A percentile compares a stretch with the other conserved stretches of the same genome.
phyloP scores from a whole-genome alignment of 2,797 vertebrate genomes.

The Chaetophractus vellerosus region DNA sequence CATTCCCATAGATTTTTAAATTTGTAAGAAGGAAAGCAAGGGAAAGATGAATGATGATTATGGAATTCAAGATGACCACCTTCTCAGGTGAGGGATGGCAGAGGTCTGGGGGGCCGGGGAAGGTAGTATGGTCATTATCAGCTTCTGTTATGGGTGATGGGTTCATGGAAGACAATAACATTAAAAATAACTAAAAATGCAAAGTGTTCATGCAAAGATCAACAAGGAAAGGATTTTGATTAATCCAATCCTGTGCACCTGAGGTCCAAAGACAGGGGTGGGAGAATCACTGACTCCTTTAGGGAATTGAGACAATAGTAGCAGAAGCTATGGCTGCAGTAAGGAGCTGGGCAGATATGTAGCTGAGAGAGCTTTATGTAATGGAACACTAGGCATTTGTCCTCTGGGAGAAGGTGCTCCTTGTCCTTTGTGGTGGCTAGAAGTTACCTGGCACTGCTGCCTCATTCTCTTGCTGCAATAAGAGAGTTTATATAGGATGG shows the following conservation, averaged over 20 bases:
- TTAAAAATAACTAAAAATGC: neutral
- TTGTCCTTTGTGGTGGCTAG: neutral
- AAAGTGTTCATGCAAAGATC: neutral
- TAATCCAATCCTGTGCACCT: neutral
- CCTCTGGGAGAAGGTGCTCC: neutral
- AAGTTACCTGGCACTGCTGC: neutral
- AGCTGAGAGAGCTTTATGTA: neutral
- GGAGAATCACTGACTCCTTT: neutral
- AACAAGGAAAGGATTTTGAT: neutral
- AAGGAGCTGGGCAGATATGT: neutral
- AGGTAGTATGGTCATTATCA: neutral
- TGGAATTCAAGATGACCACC: neutral
- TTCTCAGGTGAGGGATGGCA: neutral
- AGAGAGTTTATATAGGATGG: neutral
- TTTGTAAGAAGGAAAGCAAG: neutral
- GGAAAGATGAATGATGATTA: neutral
- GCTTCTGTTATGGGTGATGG: neutral
- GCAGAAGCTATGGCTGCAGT: neutral
- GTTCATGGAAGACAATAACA: neutral
- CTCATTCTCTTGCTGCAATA: neutral
- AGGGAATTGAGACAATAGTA: neutral
- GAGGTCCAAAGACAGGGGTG: neutral
- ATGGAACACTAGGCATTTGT: neutral
- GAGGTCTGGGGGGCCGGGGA: neutral
- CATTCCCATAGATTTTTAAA: neutral